A percentile compares a stretch with the other conserved stretches of the same genome.
Conservation (phyloP, 2,888 invertebrate species). For the Drosophila sordidula region DNA sequence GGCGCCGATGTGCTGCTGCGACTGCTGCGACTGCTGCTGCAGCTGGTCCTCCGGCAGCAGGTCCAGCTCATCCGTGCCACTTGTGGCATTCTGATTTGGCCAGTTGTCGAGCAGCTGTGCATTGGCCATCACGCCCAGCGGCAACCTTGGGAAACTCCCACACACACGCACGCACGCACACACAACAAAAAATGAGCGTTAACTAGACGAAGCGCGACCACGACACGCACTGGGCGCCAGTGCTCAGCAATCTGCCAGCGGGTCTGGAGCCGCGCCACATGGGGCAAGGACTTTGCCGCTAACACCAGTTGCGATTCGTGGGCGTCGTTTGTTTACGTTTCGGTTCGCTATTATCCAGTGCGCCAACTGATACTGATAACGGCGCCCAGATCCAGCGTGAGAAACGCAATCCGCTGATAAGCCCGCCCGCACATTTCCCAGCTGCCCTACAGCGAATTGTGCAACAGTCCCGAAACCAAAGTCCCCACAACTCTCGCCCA, state of each 20-base stretch:
- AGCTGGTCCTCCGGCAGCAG: background rate
- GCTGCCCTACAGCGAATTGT: slow-evolving; percentile 5
- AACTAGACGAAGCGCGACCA: slow-evolving; percentile 39
- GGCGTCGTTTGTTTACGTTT: slow-evolving; percentile 81
- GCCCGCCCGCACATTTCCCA: slow-evolving; percentile 20
- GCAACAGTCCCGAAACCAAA: too few species aligned
- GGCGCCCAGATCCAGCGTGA: slow-evolving; percentile 64
- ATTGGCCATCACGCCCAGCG: slow-evolving; percentile 20
- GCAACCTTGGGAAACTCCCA: slow-evolving; percentile 47
- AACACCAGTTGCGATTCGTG: slow-evolving; percentile 53
- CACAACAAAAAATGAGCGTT: slow-evolving; percentile 21
- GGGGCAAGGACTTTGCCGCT: slow-evolving; percentile 45
- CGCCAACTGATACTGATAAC: slow-evolving; percentile 54
- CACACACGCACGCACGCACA: slow-evolving; percentile 22
- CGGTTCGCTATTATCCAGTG: slow-evolving; percentile 55
- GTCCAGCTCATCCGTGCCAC: background rate
- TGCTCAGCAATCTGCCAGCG: slow-evolving; percentile 59
- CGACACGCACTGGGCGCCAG: slow-evolving; percentile 62
- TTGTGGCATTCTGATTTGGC: slow-evolving; percentile 14
- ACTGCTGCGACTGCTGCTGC: slow-evolving; percentile 2
- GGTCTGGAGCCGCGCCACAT: slow-evolving; percentile 42
- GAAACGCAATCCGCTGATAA: slow-evolving; percentile 79
- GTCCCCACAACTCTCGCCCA: too few species aligned
- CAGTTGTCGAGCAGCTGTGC: slow-evolving; percentile 18
- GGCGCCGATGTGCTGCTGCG: slow-evolving; percentile 20